Evolutionary conservation across 2,797 vertebrate species (phyloP).

Genomic region (Pangasius sanitwongsei): DNA sequence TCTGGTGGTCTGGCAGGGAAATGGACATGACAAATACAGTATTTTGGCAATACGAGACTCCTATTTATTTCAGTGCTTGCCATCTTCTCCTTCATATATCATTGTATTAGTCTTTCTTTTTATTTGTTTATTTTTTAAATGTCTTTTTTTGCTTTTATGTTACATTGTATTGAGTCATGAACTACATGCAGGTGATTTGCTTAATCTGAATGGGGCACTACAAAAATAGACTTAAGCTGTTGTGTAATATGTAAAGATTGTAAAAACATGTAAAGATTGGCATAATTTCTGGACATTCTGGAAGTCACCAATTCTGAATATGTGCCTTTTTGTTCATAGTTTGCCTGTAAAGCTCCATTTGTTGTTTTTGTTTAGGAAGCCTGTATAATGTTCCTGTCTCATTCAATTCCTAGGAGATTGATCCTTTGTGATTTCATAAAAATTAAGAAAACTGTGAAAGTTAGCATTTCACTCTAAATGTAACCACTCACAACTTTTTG

Average conservation of each 20-base stretch:
- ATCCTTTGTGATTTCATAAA: neutral
- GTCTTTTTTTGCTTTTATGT: neutral
- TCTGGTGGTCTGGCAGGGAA: constrained; percentile 7
- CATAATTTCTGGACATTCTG: neutral
- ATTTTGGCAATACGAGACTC: neutral
- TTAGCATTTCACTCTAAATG: neutral
- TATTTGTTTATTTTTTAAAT: neutral
- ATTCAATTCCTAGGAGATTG: neutral
- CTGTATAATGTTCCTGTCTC: neutral
- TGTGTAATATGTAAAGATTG: no score
- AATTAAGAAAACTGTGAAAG: neutral
- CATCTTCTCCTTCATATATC: neutral
- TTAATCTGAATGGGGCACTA: neutral
- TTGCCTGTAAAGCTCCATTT: neutral
- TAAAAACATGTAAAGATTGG: neutral
- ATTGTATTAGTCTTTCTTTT: neutral
- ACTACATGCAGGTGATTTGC: neutral
- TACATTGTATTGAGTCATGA: neutral
- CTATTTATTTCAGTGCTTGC: neutral
- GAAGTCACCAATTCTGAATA: neutral
- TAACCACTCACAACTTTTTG: neutral
- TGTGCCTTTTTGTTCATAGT: neutral
- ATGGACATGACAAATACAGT: neutral
- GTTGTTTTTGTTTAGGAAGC: neutral
- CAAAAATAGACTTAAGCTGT: neutral